Evolutionary conservation across 2,113 vertebrate genomes (phyloP).

Genomic region (Lucifuga dentata): DNA sequence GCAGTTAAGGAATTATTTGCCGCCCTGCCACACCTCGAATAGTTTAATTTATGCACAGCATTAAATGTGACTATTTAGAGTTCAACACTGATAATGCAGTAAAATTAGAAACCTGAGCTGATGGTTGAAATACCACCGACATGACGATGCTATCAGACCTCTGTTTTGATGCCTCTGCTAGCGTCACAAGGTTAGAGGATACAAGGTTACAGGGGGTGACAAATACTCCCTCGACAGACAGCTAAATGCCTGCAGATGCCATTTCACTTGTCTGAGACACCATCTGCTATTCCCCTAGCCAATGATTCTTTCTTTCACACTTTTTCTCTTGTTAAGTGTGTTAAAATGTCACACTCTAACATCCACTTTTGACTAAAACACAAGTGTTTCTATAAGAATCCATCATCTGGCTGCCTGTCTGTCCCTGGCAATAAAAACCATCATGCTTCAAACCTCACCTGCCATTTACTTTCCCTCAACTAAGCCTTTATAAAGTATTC

Average conservation of each 20-base stretch:
- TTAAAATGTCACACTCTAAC: not conserved
- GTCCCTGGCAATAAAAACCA: not conserved
- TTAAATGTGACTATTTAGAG: constrained; percentile 13
- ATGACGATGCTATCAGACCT: not conserved
- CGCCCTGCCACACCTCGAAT: not conserved
- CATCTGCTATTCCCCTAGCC: constrained; percentile 5
- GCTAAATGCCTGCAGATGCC: constrained; percentile 22
- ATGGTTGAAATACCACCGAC: not conserved
- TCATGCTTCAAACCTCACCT: not conserved
- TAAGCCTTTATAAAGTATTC: constrained; percentile 14
- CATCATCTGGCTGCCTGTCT: constrained; percentile 12
- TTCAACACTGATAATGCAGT: not conserved
- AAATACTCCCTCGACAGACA: constrained; percentile 14
- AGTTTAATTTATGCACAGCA: constrained; percentile 3
- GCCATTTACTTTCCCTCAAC: not conserved
- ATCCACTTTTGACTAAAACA: not conserved
- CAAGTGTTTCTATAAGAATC: constrained; percentile 19
- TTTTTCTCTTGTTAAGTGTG: not conserved
- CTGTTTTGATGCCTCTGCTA: not conserved
- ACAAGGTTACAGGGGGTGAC: constrained; percentile 20
- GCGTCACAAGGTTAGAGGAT: not conserved
- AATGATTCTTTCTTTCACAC: not conserved
- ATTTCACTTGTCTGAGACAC: constrained; percentile 19
- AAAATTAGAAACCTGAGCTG: not conserved
- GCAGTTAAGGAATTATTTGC: not conserved